These are phyloP conservation scores for Nysson spinosus DNA, from an alignment of 2,888 invertebrate genomes.

Conservation along the genomic window DNA sequence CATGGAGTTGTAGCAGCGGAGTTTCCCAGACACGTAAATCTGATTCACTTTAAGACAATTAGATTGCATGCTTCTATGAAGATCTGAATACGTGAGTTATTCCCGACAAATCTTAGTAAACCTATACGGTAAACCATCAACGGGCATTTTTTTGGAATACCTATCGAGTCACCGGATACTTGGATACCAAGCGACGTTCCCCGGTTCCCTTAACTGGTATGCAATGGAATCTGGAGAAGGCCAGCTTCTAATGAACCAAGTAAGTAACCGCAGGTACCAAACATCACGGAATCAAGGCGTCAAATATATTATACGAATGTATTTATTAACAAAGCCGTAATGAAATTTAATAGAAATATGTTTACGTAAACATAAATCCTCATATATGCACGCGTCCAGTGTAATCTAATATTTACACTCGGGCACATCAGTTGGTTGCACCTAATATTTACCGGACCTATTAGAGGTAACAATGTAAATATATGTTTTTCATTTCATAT, in stretches of 20 bases:
- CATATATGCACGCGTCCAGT: no score
- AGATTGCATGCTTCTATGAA: conserved; percentile 21
- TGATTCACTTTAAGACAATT: conserved; percentile 47
- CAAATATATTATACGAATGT: no score
- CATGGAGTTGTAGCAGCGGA: conserved; percentile 32
- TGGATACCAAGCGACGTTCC: conserved; percentile 49
- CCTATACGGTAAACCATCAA: conserved; percentile 43
- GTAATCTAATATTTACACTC: no score
- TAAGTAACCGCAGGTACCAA: no score
- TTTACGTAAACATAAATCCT: no score
- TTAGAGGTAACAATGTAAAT: no score
- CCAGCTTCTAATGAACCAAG: conserved; percentile 22
- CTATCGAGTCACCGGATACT: conserved; percentile 38
- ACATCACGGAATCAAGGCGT: no score
- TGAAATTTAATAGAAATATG: no score
- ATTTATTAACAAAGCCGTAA: no score
- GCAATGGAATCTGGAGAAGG: conserved; percentile 53
- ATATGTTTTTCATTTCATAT: no score
- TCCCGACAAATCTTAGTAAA: conserved; percentile 45
- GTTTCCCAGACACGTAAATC: conserved; percentile 43
- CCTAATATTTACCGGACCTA: no score
- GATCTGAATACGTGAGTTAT: conserved; percentile 48
- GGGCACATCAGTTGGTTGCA: no score
- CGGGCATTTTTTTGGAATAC: conserved; percentile 49
- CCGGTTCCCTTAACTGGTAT: conserved; percentile 50